Percentiles rank a stretch among this genome's conserved stretches.
These are phyloP conservation scores for Drosophila formosana DNA, from an alignment of 2,888 invertebrate species.

Conservation along the genomic window DNA sequence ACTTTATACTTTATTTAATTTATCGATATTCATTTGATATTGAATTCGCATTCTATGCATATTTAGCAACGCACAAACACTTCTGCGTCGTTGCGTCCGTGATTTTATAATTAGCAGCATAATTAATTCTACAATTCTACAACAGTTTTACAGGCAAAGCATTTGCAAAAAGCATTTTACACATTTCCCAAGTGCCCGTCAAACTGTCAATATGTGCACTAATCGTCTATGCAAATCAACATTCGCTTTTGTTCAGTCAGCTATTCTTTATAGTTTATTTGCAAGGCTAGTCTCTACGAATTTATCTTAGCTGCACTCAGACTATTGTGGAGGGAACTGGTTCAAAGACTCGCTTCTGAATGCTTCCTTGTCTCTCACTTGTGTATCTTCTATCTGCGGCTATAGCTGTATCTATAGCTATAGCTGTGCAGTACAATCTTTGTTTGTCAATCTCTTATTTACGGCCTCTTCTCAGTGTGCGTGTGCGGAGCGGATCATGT, in stretches of 20 bases:
- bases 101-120: slow-evolving; percentile 43
- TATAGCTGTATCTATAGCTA: background rate
- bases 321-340: slow-evolving; percentile 25
- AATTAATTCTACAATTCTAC: slow-evolving; percentile 38
- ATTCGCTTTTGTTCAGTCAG: slow-evolving; percentile 27
- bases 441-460: slow-evolving; percentile 21
- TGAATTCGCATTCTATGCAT: slow-evolving; percentile 50
- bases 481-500: slow-evolving; percentile 18
- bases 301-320: slow-evolving; percentile 16
- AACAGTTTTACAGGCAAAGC: slow-evolving; percentile 19
- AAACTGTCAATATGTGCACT: slow-evolving; percentile 26
- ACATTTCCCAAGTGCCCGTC: slow-evolving; percentile 21
- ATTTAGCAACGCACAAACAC: slow-evolving; percentile 13
- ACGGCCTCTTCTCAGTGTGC: slow-evolving; percentile 2
- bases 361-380: slow-evolving; percentile 46
- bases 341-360: slow-evolving; percentile 9
- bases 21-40: slow-evolving; percentile 27
- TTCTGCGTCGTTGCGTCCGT: slow-evolving; percentile 24
- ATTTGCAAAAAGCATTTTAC: slow-evolving; percentile 15
- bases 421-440: slow-evolving; percentile 13
- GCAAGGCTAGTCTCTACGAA: slow-evolving; percentile 48
- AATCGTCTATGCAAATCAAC: slow-evolving; percentile 33
- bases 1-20: slow-evolving; percentile 12
- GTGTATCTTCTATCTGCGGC: background rate
- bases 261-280: slow-evolving; percentile 19